Conservation (phyloP, 2,888 invertebrate genomes). For the Digitonthophagus gazella region DNA sequence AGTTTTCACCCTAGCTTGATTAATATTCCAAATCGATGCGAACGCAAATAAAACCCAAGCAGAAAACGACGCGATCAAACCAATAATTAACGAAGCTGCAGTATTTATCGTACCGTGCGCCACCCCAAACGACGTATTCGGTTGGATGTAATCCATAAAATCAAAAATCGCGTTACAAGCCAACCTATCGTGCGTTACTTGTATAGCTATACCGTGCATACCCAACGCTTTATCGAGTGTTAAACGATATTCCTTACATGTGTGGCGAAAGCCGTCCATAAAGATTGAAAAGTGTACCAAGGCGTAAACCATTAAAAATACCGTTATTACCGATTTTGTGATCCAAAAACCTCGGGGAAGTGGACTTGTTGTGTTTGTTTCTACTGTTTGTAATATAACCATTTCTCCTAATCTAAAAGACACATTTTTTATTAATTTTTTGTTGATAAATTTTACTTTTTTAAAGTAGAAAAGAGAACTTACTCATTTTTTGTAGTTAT, state of each 20-base stretch:
- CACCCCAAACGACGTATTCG: constrained; percentile 62
- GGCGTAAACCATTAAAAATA: constrained; percentile 64
- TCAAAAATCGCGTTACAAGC: constrained; percentile 74
- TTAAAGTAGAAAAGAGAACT: constrained; percentile 31
- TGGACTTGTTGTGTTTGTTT: constrained; percentile 58
- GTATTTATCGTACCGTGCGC: constrained; percentile 71
- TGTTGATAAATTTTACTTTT: no score
- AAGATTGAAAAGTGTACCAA: constrained; percentile 67
- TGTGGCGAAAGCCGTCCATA: constrained; percentile 70
- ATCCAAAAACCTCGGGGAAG: constrained; percentile 68
- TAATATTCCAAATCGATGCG: constrained; percentile 44
- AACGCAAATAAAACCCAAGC: constrained; percentile 41
- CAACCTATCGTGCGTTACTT: constrained; percentile 64
- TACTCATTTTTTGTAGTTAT: constrained; percentile 47
- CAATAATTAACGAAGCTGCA: constrained; percentile 64
- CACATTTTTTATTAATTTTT: background rate
- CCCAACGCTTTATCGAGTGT: constrained; percentile 61
- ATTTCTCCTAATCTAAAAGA: constrained; percentile 65
- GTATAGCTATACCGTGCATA: constrained; percentile 59
- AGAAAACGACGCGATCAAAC: constrained; percentile 58
- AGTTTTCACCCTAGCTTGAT: constrained; percentile 22
- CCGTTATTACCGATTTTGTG: constrained; percentile 61
- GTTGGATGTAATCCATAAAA: constrained; percentile 81
- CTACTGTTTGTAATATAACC: constrained; percentile 63
- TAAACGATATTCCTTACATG: constrained; percentile 74